phyloP scores from a whole-genome alignment of 1,140 invertebrate species.

The Temnothorax longispinosus region DNA sequence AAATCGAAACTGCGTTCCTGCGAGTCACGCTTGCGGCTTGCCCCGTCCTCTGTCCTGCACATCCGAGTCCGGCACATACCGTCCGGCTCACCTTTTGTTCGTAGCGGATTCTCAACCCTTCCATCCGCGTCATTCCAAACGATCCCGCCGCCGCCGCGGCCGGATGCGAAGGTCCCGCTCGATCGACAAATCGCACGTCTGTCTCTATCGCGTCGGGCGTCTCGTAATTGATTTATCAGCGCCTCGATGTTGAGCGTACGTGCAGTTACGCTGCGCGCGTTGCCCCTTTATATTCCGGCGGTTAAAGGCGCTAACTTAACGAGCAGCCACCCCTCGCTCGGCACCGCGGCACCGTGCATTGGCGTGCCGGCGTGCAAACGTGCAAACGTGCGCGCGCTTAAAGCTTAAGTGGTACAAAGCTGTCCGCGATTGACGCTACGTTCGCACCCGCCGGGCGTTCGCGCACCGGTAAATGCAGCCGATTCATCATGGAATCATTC shows the following conservation, averaged over 20 bases:
- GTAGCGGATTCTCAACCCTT: slow-evolving; percentile 46
- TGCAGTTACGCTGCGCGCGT: too few relatives aligned
- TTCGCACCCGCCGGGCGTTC: slow-evolving; percentile 79
- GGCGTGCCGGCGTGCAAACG: slow-evolving; percentile 2
- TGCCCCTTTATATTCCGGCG: slow-evolving; percentile 37
- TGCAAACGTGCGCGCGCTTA: slow-evolving; percentile 65
- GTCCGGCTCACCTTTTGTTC: slow-evolving; percentile 43
- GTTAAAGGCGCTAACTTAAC: slow-evolving; percentile 51
- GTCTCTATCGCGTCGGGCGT: slow-evolving; percentile 42
- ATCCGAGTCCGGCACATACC: background rate
- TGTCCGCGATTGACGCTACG: slow-evolving; percentile 75
- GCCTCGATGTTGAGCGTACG: background rate
- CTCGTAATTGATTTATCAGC: slow-evolving; percentile 63
- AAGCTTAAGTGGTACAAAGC: slow-evolving; percentile 76
- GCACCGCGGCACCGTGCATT: background rate
- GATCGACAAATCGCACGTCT: slow-evolving; percentile 62
- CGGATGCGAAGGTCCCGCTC: slow-evolving; percentile 34
- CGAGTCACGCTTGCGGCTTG: slow-evolving; percentile 50
- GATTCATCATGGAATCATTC: slow-evolving; percentile 82
- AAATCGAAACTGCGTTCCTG: slow-evolving; percentile 68
- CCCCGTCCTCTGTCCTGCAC: background rate
- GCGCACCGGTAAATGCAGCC: slow-evolving; percentile 77
- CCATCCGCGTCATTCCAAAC: slow-evolving; percentile 28
- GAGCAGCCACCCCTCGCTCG: slow-evolving; percentile 56
- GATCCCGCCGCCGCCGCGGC: slow-evolving; percentile 6